These are phyloP conservation scores for Mesorhabditis belari DNA, from an alignment of 2,888 invertebrate genomes.

Conservation along the genomic window DNA sequence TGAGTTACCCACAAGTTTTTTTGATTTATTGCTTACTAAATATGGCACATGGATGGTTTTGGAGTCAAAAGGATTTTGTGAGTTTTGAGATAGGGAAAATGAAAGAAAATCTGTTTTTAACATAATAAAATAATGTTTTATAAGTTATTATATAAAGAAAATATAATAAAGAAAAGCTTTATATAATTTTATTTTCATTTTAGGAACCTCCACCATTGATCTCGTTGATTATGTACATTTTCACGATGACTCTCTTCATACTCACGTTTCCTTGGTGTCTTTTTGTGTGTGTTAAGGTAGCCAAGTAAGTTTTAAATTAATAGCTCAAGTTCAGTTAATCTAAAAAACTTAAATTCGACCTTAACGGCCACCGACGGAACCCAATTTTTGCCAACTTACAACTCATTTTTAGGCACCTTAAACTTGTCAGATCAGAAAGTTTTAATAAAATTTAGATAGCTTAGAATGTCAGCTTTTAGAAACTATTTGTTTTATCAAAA, in stretches of 20 bases:
- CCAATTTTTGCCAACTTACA: too few relatives aligned
- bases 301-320: slow-evolving; percentile 34
- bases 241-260: slow-evolving; percentile 41
- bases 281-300: slow-evolving; percentile 47
- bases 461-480: too few relatives aligned
- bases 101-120: neutral
- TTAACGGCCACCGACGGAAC: too few relatives aligned
- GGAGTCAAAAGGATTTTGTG: neutral
- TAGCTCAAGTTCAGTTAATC: too few relatives aligned
- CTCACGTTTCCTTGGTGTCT: slow-evolving; percentile 49
- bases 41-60: neutral
- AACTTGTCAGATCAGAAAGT: too few relatives aligned
- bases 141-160: too few relatives aligned
- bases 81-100: neutral
- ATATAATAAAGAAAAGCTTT: too few relatives aligned
- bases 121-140: neutral
- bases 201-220: slow-evolving; percentile 42
- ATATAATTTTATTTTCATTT: too few relatives aligned
- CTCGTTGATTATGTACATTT: slow-evolving; percentile 37
- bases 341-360: too few relatives aligned
- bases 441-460: too few relatives aligned
- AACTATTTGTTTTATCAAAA: too few relatives aligned
- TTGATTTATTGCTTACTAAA: neutral
- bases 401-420: too few relatives aligned
- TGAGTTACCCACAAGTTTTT: neutral